Conservation (phyloP, 2,113 vertebrate species). For the Microcebus ravelobensis region DNA sequence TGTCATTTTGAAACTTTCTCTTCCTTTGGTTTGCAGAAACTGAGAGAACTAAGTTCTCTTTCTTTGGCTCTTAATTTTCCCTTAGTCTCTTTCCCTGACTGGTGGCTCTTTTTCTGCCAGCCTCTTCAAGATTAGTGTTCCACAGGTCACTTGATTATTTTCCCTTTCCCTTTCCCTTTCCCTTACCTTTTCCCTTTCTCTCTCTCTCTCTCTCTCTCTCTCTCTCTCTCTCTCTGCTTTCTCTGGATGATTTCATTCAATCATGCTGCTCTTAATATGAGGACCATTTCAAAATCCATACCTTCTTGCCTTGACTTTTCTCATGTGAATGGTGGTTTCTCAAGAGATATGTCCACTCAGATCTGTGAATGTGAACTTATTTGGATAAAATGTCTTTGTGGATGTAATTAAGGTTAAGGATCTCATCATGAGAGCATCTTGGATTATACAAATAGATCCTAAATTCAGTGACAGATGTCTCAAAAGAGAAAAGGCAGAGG, state of each 20-base stretch:
- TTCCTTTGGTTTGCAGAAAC: neutral
- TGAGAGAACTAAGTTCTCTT: neutral
- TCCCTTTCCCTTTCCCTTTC: neutral
- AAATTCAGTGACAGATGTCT: conserved; percentile 11
- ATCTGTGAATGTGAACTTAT: neutral
- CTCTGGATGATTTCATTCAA: neutral
- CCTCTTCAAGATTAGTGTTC: neutral
- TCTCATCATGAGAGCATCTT: neutral
- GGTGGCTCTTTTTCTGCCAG: neutral
- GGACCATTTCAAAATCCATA: neutral
- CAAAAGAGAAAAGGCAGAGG: neutral
- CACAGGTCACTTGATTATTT: neutral
- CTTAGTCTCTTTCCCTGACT: neutral
- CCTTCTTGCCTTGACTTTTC: neutral
- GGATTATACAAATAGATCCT: neutral
- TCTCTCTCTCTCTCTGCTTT: neutral
- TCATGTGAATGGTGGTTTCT: neutral
- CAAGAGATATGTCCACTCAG: neutral
- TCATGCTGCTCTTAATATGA: neutral
- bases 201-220: neutral
- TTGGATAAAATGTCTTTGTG: neutral
- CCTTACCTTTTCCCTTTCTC: neutral
- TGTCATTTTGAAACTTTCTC: neutral
- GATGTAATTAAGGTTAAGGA: neutral
- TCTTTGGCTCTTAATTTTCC: neutral